Evolutionary conservation across 2,797 vertebrate species (phyloP).

Genomic region (Molossus alvarezi): DNA sequence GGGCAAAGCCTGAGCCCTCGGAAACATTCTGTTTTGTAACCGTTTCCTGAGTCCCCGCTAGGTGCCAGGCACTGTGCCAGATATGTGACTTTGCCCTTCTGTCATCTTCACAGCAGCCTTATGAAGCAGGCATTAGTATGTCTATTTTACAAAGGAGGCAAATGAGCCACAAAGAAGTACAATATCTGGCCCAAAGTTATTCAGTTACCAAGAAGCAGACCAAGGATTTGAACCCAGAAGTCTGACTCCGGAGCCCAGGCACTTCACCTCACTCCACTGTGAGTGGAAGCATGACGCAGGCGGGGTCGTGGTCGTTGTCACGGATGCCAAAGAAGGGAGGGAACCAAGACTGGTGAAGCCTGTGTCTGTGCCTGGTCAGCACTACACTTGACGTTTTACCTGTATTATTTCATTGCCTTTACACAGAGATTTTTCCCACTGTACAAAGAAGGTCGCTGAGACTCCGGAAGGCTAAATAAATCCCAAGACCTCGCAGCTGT

Average conservation of each 20-base stretch:
- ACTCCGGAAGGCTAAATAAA: not conserved
- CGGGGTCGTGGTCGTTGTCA: too few species aligned
- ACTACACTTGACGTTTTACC: not conserved
- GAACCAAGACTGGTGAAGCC: not conserved
- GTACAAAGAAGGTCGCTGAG: not conserved
- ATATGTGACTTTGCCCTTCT: not conserved
- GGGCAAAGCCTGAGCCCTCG: not conserved
- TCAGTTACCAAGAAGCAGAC: not conserved
- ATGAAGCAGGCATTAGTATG: not conserved
- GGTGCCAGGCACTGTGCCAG: not conserved
- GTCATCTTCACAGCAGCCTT: not conserved
- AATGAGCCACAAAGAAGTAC: not conserved
- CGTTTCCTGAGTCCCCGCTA: not conserved
- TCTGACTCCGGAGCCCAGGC: not conserved
- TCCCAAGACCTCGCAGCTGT: not conserved
- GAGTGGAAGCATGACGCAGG: not conserved
- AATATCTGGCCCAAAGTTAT: not conserved
- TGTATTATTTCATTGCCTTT: not conserved
- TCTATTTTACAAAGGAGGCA: not conserved
- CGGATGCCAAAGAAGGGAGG: not conserved
- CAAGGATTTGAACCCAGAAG: not conserved
- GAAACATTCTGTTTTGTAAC: not conserved
- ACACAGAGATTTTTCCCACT: not conserved
- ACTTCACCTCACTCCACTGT: too few species aligned
- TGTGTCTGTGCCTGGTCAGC: not conserved